Percentiles rank a stretch among this genome's conserved stretches.
phyloP scores from a whole-genome alignment of 2,797 vertebrate genomes.

The Naso thynnoides region DNA sequence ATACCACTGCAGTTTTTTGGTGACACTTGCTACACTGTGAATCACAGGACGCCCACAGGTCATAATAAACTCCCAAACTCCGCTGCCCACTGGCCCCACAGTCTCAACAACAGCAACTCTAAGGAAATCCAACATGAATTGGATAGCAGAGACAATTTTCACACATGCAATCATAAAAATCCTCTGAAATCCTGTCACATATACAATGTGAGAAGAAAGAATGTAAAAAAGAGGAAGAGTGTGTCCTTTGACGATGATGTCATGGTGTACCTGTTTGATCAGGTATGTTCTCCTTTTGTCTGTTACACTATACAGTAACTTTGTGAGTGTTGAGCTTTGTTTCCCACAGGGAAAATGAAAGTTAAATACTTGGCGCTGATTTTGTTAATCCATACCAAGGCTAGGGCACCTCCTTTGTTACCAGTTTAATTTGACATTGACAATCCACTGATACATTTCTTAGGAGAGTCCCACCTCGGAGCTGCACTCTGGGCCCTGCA shows the following conservation, averaged over 20 bases:
- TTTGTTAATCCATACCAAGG: background rate
- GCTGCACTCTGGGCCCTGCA: constrained; percentile 49
- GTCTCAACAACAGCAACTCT: background rate
- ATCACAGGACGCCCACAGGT: background rate
- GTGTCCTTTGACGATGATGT: constrained; percentile 78
- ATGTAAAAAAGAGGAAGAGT: constrained; percentile 55
- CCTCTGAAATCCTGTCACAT: constrained; percentile 32
- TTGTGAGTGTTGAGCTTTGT: background rate
- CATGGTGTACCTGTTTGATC: constrained; percentile 73
- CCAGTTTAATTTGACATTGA: background rate
- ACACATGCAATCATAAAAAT: background rate
- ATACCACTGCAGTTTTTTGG: constrained; percentile 70
- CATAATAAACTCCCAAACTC: constrained; percentile 13
- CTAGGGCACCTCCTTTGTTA: background rate
- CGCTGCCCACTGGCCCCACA: background rate
- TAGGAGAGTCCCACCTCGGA: constrained; percentile 73
- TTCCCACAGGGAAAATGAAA: background rate
- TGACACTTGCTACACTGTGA: constrained; percentile 63
- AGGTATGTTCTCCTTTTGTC: constrained; percentile 56
- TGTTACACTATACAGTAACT: background rate
- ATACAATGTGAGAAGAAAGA: background rate
- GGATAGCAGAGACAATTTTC: constrained; percentile 4
- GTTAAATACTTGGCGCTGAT: background rate
- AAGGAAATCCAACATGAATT: constrained; percentile 9
- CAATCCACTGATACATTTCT: constrained; percentile 22